phyloP scores from a whole-genome alignment of 2,888 invertebrate genomes.

The Eledone cirrhosa region DNA sequence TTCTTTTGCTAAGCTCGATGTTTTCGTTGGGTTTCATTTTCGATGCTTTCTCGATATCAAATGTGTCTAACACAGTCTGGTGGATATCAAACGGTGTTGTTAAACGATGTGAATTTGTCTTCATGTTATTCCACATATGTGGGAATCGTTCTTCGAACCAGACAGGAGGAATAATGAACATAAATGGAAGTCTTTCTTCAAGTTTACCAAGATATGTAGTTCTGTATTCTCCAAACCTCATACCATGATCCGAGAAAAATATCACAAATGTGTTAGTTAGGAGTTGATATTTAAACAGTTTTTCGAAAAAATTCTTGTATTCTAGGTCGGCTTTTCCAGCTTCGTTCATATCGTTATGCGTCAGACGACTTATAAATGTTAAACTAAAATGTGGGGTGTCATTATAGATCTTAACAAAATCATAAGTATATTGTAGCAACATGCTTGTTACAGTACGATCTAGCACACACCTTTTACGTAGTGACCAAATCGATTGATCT shows the following conservation, averaged over 20 bases:
- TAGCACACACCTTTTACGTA: slow-evolving; percentile 73
- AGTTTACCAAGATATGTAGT: slow-evolving; percentile 79
- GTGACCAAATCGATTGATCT: slow-evolving; percentile 45
- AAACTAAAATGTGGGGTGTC: slow-evolving; percentile 79
- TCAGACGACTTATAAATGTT: slow-evolving; percentile 83
- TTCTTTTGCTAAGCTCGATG: slow-evolving; percentile 24
- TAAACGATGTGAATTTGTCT: slow-evolving; percentile 74
- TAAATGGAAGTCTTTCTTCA: slow-evolving; percentile 86
- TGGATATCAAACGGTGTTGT: slow-evolving; percentile 86
- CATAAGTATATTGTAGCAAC: slow-evolving; percentile 71
- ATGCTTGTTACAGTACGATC: slow-evolving; percentile 74
- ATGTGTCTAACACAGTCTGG: slow-evolving; percentile 78
- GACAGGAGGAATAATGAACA: slow-evolving; percentile 78
- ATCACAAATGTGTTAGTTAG: slow-evolving; percentile 52
- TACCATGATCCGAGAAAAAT: slow-evolving; percentile 86
- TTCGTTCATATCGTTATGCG: slow-evolving; percentile 84
- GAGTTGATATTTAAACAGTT: slow-evolving; percentile 57
- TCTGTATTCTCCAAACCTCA: slow-evolving; percentile 85
- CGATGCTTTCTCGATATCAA: slow-evolving; percentile 64
- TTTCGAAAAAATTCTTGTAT: slow-evolving; percentile 72
- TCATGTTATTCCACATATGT: slow-evolving; percentile 74
- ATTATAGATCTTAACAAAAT: slow-evolving; percentile 72
- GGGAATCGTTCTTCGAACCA: slow-evolving; percentile 76
- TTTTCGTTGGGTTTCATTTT: slow-evolving; percentile 17
- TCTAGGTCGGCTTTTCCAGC: slow-evolving; percentile 78